Evolutionary conservation across 2,797 vertebrate genomes (phyloP), one percentile per base, ranked within the genome.

Genomic region (Melanotaenia maccullochi): DNA sequence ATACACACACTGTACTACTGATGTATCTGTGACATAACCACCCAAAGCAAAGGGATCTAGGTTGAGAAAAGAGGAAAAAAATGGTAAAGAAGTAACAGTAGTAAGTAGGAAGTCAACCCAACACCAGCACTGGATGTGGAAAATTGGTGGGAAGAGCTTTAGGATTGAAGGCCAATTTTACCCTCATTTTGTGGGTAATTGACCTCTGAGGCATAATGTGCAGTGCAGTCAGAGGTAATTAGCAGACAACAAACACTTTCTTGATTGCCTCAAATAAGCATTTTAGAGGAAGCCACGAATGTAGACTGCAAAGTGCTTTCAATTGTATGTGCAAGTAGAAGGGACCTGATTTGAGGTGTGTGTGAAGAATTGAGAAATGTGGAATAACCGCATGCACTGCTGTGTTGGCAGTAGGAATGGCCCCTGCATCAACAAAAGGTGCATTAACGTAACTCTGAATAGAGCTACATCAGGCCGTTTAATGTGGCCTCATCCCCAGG

Each of bases 221-320:
- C 93, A 93, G 95, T 97, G 96, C 96, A 96, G 97, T 96, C 96
- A 95, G 90, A 92, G 89, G 95, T 96, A 97, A 97, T 98, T 98
- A 98, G 94, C 90, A 91, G 93, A 92, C 94, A 93, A 94, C 92
- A 95, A 98, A 97, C 94, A 95, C 96, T 96, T 93, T 93, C 90
- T 95, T 97, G 97, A 98, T 98, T 98, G 97, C 94, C 89, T 92
- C 91, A 96, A 97, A 96, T 97, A 94, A 97, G 96, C 95, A 95
- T 95, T 96, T 96, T 94, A 95, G 95, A 95, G 94, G 93, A 96
- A 96, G 94, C 91, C 83, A 93, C 96, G 95, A 85, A 92, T 76
- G 84, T 71, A 94, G 95, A 96, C 94, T 92, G 93, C 85, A 93
- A 93, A 97, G 96, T 94, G 95, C 96, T 96, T 95, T 95, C 92